Base-by-base conservation (phyloP, 2,113 vertebrate species). In the Nestor notabilis region DNA sequence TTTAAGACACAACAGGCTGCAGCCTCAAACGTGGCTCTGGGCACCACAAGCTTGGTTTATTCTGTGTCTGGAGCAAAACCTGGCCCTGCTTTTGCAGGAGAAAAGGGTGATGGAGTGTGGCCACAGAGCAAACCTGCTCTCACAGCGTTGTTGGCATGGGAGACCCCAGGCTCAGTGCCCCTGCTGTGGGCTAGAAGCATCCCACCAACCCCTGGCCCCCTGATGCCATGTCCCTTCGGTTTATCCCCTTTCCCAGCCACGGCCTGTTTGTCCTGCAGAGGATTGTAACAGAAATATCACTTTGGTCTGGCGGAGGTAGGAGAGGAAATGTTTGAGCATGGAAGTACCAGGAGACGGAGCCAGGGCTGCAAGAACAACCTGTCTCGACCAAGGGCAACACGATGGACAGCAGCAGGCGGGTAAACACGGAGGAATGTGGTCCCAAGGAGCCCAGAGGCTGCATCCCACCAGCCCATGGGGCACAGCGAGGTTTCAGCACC, bases 221-320 rank as follows among this genome's bases (percentile, higher is more conserved):
- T 28, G 37, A 11, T 31, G 56, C 64, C 25, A 4, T 1, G 0
- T 50, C 19, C 78, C n/a, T 16, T 25, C 0, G 2, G 17, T 35
- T 71, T 44, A 9, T 55, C 39, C 49, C 58, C 10, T 44, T 82
- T 66, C 43, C 23, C 6, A 0, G 10, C 56, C 79, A 9, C 0
- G 4, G 24, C 28, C 47, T 4, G 3, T 89, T 82, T 61, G 31
- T 74, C 60, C 79, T 47, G 33, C 84, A 17, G 55, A 75, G 49
- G 29, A 90, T 61, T 75, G 79, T 27, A 46, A 20, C 43, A 90
- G n/a, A 88, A 96, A 86, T 8, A 61, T 66, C 23, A 0, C 56
- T 35, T 17, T 66, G 87, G 71, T 39, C 66, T 72, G 95, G 95
- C 66, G 1, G 63, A 72, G 66, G 63, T 33, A 89, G 49, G 68